Conservation (phyloP, 2,797 vertebrate species). For the Tenualosa thibaudeaui region DNA sequence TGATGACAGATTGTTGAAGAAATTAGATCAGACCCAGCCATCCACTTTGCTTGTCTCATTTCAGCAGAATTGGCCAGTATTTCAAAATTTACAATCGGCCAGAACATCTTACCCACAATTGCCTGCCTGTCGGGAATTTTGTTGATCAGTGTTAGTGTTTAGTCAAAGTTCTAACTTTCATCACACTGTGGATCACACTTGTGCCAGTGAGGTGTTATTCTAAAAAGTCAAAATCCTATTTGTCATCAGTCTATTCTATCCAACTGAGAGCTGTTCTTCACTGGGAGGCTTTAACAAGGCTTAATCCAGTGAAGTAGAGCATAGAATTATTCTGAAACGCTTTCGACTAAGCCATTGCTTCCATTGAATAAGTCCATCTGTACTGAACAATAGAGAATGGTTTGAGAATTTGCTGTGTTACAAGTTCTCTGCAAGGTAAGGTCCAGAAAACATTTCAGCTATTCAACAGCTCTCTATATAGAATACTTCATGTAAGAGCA, state of each 20-base stretch:
- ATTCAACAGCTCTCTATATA: neutral
- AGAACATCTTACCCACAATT: neutral
- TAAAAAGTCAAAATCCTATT: neutral
- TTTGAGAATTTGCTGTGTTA: neutral
- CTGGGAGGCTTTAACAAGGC: neutral
- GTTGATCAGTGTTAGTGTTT: neutral
- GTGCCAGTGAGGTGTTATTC: neutral
- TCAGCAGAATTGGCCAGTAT: neutral
- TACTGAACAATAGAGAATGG: neutral
- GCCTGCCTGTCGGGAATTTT: neutral
- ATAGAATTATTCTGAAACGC: neutral
- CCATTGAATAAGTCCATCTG: neutral
- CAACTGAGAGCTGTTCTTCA: neutral
- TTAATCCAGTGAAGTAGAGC: slow-evolving; percentile 5
- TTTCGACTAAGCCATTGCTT: neutral
- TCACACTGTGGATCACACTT: neutral
- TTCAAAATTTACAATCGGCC: neutral
- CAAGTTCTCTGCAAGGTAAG: neutral
- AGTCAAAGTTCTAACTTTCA: neutral
- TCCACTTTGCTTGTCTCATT: neutral
- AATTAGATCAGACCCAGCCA: neutral
- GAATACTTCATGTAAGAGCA: neutral
- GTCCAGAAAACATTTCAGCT: neutral
- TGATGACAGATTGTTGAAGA: neutral
- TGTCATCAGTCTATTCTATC: neutral